Percentiles rank a stretch among this genome's conserved stretches.
Conservation (phyloP, 2,797 vertebrate species). For the Xiphophorus birchmanni region DNA sequence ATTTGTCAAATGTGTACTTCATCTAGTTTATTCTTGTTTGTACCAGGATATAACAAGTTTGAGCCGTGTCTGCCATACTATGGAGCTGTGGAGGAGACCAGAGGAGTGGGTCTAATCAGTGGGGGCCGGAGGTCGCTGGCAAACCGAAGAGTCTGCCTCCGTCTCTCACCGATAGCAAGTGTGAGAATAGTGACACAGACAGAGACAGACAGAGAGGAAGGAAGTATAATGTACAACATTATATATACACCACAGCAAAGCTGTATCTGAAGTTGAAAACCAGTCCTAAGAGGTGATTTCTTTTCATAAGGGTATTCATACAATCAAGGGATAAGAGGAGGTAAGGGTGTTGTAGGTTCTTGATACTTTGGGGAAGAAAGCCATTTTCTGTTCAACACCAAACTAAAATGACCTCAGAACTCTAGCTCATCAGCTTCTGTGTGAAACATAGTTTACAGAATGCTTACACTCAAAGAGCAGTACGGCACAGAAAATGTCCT, state of each 20-base stretch:
- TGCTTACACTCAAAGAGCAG: conserved; percentile 94
- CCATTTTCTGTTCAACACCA: conserved; percentile 94
- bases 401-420: conserved; percentile 98
- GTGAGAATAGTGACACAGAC: conserved; percentile 88
- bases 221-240: conserved; percentile 99
- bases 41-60: conserved; percentile 84
- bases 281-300: conserved; percentile 99
- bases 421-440: conserved; percentile 83
- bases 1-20: conserved; percentile 98
- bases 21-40: conserved; percentile 87
- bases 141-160: conserved; percentile 84
- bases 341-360: conserved; percentile 99
- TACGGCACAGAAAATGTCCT: conserved; percentile 96
- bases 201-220: conserved; percentile 84
- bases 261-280: conserved; percentile 98
- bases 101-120: conserved; percentile 75
- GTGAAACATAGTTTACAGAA: conserved; percentile 92
- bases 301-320: conserved; percentile 94
- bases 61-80: conserved; percentile 80
- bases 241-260: conserved; percentile 99
- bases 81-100: conserved; percentile 76
- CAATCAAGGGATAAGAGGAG: conserved; percentile 99
- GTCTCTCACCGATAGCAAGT: conserved; percentile 79
- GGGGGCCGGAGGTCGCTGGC: conserved; percentile 77
- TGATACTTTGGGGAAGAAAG: conserved; percentile 99